Evolutionary conservation across 2,888 invertebrate genomes (phyloP).

Genomic region (Microplitis deprimator): DNA sequence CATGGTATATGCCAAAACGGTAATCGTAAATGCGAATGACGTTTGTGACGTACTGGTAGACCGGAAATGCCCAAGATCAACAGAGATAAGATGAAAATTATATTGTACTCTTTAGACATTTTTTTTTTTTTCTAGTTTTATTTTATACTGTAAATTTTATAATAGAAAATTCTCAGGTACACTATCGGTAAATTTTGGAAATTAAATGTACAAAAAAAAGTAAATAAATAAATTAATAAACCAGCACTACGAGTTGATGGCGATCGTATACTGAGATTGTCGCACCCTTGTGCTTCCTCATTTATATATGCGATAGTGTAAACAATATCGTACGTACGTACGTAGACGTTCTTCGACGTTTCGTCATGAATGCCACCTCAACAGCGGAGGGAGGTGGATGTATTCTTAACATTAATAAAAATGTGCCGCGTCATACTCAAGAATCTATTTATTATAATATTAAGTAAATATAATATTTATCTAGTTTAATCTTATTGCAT

Average conservation of each 20-base stretch:
- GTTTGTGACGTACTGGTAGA: background rate
- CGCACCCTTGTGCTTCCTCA: slow-evolving; percentile 67
- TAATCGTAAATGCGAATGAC: slow-evolving; percentile 10
- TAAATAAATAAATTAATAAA: background rate
- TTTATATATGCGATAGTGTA: slow-evolving; percentile 69
- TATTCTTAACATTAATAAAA: background rate
- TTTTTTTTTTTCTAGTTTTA: background rate
- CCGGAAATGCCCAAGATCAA: background rate
- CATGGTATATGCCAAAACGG: slow-evolving; percentile 67
- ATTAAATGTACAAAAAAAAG: background rate
- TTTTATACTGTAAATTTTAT: too few species aligned
- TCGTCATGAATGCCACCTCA: slow-evolving; percentile 27
- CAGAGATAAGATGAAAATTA: background rate
- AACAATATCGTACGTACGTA: slow-evolving; percentile 64
- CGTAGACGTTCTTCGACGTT: slow-evolving; percentile 58
- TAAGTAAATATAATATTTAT: background rate
- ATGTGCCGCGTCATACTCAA: background rate
- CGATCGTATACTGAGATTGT: slow-evolving; percentile 68
- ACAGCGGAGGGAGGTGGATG: slow-evolving; percentile 36
- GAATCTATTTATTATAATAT: background rate
- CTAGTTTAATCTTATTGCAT: background rate
- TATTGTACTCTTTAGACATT: background rate
- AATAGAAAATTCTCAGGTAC: too few species aligned
- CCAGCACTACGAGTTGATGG: slow-evolving; percentile 57
- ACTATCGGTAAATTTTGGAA: background rate